These are phyloP conservation scores for Coenonympha arcania DNA, from an alignment of 2,888 invertebrate genomes.

Conservation along the genomic window DNA sequence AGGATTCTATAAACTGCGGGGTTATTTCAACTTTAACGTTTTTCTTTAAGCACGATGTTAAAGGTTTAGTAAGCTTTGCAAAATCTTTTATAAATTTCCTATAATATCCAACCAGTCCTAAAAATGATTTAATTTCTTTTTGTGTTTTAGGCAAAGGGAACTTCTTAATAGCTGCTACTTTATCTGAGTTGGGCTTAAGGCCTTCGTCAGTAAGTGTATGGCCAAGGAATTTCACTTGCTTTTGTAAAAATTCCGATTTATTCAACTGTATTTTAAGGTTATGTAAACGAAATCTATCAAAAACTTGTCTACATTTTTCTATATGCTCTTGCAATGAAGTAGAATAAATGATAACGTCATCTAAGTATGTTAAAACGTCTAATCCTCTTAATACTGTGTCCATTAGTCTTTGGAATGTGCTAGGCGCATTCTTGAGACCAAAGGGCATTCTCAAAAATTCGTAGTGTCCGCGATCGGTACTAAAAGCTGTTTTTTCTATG, in stretches of 20 bases:
- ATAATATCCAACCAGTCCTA: no score
- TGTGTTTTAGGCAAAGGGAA: not conserved
- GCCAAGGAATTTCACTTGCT: not conserved
- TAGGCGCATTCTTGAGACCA: no score
- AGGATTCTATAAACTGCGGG: slow-evolving; percentile 22
- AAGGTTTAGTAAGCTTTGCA: slow-evolving; percentile 31
- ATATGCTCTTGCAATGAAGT: not conserved
- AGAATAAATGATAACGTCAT: not conserved
- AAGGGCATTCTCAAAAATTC: no score
- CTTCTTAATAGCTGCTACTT: not conserved
- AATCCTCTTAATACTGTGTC: no score
- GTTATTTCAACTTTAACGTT: slow-evolving; percentile 12
- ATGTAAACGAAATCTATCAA: no score
- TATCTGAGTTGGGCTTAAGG: slow-evolving; percentile 1
- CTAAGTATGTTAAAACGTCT: not conserved
- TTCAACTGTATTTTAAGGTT: no score
- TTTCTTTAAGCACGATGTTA: slow-evolving; percentile 29
- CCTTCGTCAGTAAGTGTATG: not conserved
- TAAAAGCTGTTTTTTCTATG: no score
- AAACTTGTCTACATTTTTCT: not conserved
- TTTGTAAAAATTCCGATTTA: not conserved
- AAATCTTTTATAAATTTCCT: slow-evolving; percentile 36
- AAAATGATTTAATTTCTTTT: slow-evolving; percentile 2
- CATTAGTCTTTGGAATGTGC: no score
- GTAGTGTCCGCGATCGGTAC: no score